A percentile compares a stretch with the other conserved stretches of the same genome.
Evolutionary conservation across 2,113 vertebrate species (phyloP).

Genomic region (Desmodus rotundus): DNA sequence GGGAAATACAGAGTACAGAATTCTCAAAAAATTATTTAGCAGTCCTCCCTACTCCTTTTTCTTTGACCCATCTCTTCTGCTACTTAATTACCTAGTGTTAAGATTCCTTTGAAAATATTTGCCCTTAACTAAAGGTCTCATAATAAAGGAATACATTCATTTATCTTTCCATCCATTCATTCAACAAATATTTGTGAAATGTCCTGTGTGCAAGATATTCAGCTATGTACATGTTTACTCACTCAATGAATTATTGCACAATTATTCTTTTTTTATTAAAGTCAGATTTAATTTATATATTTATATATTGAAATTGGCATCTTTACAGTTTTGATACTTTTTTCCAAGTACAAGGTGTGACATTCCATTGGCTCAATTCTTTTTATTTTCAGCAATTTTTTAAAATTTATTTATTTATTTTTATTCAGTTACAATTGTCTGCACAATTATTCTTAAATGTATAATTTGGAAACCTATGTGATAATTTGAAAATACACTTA

Average conservation of each 20-base stretch:
- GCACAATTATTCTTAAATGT: constrained; percentile 52
- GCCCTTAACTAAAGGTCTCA: constrained; percentile 36
- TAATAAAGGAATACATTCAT: constrained; percentile 21
- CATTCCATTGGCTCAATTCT: no score
- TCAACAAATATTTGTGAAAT: constrained; percentile 51
- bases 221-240: constrained; percentile 37
- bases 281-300: no score
- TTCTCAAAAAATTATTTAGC: not conserved
- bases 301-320: no score
- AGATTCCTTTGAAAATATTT: constrained; percentile 41
- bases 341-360: no score
- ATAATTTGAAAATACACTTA: constrained; percentile 37
- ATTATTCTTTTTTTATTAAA: constrained; percentile 62
- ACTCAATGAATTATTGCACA: constrained; percentile 35
- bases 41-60: not conserved
- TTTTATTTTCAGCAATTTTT: no score
- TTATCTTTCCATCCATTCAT: constrained; percentile 20
- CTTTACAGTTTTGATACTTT: no score
- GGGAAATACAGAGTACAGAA: not conserved
- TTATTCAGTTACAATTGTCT: no score
- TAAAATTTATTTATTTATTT: no score
- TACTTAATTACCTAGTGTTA: constrained; percentile 32
- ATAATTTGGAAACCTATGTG: constrained; percentile 29
- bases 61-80: not conserved
- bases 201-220: constrained; percentile 24